Conservation (phyloP, 2,888 invertebrate genomes). For the Hololepta plana region DNA sequence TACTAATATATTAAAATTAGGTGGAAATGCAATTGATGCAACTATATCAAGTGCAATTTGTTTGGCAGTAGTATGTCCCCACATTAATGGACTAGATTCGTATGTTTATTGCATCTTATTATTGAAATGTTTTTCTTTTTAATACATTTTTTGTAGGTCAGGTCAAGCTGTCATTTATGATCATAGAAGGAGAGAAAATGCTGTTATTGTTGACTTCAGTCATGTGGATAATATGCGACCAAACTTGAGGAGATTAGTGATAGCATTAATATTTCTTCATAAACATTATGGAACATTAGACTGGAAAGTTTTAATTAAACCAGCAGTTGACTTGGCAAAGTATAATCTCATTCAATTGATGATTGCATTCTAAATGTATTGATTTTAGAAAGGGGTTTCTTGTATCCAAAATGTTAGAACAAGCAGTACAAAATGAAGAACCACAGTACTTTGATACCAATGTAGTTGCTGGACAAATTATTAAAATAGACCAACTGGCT, state of each 20-base stretch:
- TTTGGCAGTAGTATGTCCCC: conserved; percentile 52
- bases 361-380: no score
- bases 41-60: conserved; percentile 57
- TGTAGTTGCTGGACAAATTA: conserved; percentile 27
- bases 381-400: conserved; percentile 30
- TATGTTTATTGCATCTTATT: no score
- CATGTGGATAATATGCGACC: conserved; percentile 20
- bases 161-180: conserved; percentile 56
- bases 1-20: conserved; percentile 42
- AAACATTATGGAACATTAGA: conserved; percentile 33
- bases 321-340: conserved; percentile 37
- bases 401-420: conserved; percentile 29
- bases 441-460: conserved; percentile 26
- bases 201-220: conserved; percentile 39
- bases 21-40: conserved; percentile 64
- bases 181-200: conserved; percentile 35
- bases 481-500: conserved; percentile 32
- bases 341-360: no score
- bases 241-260: conserved; percentile 37
- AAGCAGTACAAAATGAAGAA: conserved; percentile 25
- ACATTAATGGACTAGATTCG: conserved; percentile 62
- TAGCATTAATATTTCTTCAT: conserved; percentile 39
- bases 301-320: conserved; percentile 40
- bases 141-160: conserved; percentile 34
- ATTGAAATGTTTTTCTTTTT: no score